phyloP scores from a whole-genome alignment of 2,888 invertebrate genomes.

The Margaritifera margaritifera region DNA sequence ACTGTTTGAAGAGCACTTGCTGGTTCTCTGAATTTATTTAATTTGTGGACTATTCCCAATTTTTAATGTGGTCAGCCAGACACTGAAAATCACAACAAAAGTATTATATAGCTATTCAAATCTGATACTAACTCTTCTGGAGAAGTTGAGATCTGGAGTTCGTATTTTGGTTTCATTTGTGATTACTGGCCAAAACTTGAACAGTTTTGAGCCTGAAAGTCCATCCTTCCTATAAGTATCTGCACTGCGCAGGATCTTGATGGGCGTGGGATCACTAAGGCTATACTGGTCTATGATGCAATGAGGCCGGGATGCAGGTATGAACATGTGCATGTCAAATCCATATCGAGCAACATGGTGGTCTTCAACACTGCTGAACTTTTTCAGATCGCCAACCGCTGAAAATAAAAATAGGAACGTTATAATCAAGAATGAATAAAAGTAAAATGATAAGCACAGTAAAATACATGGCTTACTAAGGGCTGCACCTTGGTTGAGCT shows the following conservation, averaged over 20 bases:
- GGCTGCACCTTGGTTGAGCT: too few species aligned
- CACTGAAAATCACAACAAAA: too few species aligned
- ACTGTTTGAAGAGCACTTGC: too few species aligned
- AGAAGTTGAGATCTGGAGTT: constrained; percentile 55
- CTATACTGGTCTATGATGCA: constrained; percentile 86
- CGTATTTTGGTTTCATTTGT: constrained; percentile 53
- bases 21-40: too few species aligned
- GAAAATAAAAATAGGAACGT: constrained; percentile 74
- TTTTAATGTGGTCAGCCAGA: too few species aligned
- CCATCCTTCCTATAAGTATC: constrained; percentile 64
- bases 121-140: constrained; percentile 38
- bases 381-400: constrained; percentile 94
- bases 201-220: constrained; percentile 54
- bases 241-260: constrained; percentile 54
- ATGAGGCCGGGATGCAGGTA: constrained; percentile 82
- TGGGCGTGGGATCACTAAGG: constrained; percentile 78
- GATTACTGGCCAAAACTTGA: constrained; percentile 63
- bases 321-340: constrained; percentile 84
- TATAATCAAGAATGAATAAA: too few species aligned
- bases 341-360: constrained; percentile 81
- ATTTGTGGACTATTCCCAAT: too few species aligned
- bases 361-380: constrained; percentile 79
- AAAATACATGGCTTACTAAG: neutral
- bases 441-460: neutral
- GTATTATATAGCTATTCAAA: too few species aligned